These are phyloP conservation scores for Xanthorhoe spadicearia DNA, from an alignment of 2,888 invertebrate genomes.

Conservation along the genomic window DNA sequence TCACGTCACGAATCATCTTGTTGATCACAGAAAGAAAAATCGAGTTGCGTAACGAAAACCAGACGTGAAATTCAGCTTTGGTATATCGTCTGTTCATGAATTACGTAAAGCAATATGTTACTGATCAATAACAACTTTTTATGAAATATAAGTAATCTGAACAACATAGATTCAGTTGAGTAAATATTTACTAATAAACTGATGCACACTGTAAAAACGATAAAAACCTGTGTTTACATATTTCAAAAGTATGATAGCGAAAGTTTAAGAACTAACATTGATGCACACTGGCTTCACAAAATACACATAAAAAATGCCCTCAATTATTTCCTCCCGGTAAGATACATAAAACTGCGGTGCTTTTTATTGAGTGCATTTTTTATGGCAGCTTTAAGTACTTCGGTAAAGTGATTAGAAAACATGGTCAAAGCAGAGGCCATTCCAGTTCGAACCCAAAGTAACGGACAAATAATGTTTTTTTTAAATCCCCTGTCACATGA, in stretches of 20 bases:
- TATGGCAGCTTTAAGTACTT: slow-evolving; percentile 1
- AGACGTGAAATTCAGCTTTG: neutral
- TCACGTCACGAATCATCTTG: neutral
- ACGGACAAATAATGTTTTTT: slow-evolving; percentile 38
- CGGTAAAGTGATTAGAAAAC: slow-evolving; percentile 33
- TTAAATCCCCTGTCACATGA: slow-evolving; percentile 38
- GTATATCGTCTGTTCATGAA: neutral
- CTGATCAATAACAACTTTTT: neutral
- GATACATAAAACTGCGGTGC: neutral
- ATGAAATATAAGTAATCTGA: neutral
- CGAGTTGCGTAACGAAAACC: neutral
- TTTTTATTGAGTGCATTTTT: slow-evolving; percentile 11
- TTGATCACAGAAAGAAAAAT: neutral
- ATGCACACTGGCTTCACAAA: slow-evolving; percentile 3
- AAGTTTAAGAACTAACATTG: too few species aligned
- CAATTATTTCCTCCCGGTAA: neutral
- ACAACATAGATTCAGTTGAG: neutral
- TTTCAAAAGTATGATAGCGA: too few species aligned
- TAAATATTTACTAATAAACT: neutral
- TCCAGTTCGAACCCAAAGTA: slow-evolving; percentile 35
- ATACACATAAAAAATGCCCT: neutral
- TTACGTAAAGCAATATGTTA: neutral
- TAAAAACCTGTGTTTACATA: too few species aligned
- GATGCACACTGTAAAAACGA: too few species aligned
- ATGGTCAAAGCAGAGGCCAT: slow-evolving; percentile 33